Evolutionary conservation across 2,797 vertebrate species (phyloP).

Genomic region (Pogonophryne albipinna): DNA sequence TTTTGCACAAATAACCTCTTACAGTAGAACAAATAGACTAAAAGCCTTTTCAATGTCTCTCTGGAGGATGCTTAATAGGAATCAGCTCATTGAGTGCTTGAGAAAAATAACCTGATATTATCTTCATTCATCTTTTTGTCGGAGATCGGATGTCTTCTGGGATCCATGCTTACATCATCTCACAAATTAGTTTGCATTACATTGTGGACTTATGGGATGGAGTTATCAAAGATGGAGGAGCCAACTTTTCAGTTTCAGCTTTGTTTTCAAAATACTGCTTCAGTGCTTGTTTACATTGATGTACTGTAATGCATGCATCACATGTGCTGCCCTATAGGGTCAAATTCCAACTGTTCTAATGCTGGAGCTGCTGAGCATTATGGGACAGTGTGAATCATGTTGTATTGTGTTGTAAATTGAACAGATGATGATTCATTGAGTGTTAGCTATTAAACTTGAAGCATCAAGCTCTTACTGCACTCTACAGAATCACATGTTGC

Average conservation of each 20-base stretch:
- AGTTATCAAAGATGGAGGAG: not conserved
- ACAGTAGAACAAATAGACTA: not conserved
- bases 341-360: not conserved
- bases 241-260: not conserved
- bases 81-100: conserved; percentile 16
- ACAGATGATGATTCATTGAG: not conserved
- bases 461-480: not conserved
- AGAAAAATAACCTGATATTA: conserved; percentile 9
- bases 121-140: conserved; percentile 1
- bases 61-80: not conserved
- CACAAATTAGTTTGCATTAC: not conserved
- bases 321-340: not conserved
- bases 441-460: not conserved
- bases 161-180: conserved; percentile 7
- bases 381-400: not conserved
- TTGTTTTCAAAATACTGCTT: not conserved
- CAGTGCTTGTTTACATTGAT: not conserved
- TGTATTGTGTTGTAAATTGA: conserved; percentile 3
- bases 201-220: not conserved
- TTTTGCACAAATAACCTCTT: conserved; percentile 1
- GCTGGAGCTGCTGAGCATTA: conserved; percentile 11
- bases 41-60: not conserved
- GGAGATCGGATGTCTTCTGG: not conserved
- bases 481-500: not conserved
- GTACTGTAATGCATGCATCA: not conserved